A percentile compares a stretch with the other conserved stretches of the same genome.
phyloP scores from a whole-genome alignment of 2,797 vertebrate species.

The Poeciliopsis paucimaculata region DNA sequence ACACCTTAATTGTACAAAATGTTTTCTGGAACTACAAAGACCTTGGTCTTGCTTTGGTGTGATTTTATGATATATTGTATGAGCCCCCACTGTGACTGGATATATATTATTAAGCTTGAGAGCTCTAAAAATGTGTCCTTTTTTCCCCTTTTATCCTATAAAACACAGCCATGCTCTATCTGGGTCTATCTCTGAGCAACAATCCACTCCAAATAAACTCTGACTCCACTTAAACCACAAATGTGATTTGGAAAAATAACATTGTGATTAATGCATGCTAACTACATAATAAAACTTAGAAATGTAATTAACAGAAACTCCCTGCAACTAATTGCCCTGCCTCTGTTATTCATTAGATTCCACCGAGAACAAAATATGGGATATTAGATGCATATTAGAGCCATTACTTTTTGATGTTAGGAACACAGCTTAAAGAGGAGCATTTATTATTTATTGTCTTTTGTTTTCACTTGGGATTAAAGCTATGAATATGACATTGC shows the following conservation, averaged over 20 bases:
- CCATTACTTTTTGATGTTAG: conserved; percentile 79
- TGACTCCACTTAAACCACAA: conserved; percentile 72
- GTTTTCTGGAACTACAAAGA: conserved; percentile 18
- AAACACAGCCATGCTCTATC: conserved; percentile 37
- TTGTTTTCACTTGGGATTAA: conserved; percentile 63
- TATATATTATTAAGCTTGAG: conserved; percentile 48
- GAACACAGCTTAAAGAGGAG: conserved; percentile 75
- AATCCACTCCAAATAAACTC: conserved; percentile 74
- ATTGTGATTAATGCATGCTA: conserved; percentile 81
- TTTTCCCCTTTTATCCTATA: conserved; percentile 23
- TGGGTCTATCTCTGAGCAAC: conserved; percentile 40
- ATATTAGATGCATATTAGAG: conserved; percentile 75
- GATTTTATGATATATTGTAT: conserved; percentile 33
- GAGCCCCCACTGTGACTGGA: conserved; percentile 40
- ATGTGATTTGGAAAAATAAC: conserved; percentile 76
- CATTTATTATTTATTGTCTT: conserved; percentile 80
- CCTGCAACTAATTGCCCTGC: conserved; percentile 72
- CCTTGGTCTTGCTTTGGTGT: conserved; percentile 26
- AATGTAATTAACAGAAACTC: conserved; percentile 80
- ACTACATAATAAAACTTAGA: conserved; percentile 80
- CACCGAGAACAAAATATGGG: conserved; percentile 68
- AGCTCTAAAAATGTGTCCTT: conserved; percentile 4
- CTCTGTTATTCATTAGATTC: conserved; percentile 79
- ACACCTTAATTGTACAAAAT: conserved; percentile 8
- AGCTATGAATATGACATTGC: conserved; percentile 41